Conservation (phyloP, 2,113 vertebrate species). For the Eurypyga helias region DNA sequence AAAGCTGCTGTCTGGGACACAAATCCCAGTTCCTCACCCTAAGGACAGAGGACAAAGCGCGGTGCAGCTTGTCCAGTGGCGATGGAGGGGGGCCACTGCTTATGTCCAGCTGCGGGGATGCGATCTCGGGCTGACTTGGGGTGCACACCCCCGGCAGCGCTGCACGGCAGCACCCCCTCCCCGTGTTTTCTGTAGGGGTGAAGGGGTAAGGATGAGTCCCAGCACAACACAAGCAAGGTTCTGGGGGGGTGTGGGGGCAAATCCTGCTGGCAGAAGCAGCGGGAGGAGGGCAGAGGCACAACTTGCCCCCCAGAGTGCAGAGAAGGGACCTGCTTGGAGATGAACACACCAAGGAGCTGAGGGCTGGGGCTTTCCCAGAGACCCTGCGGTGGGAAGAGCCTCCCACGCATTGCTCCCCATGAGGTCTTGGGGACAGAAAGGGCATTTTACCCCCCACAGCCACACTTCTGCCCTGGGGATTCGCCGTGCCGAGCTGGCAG, state of each 20-base stretch:
- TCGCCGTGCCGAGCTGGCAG: rapidly evolving
- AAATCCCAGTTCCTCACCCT: constrained; percentile 41
- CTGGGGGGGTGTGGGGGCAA: background rate
- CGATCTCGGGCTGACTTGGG: background rate
- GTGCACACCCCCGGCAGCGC: background rate
- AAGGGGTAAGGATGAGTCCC: background rate
- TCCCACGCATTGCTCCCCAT: rapidly evolving
- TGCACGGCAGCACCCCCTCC: background rate
- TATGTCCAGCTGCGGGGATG: background rate
- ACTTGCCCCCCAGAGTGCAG: rapidly evolving
- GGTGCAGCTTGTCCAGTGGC: background rate
- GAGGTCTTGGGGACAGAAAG: background rate
- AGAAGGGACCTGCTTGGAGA: rapidly evolving
- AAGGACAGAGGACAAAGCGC: background rate
- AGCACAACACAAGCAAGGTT: background rate
- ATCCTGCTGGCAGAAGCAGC: background rate
- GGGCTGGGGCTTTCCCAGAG: background rate
- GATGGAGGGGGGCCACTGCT: background rate
- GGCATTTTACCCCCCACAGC: background rate
- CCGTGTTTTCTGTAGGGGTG: rapidly evolving
- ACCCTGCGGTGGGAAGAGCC: rapidly evolving
- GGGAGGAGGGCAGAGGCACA: background rate
- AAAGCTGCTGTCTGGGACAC: background rate
- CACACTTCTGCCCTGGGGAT: rapidly evolving
- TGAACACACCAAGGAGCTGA: background rate